Evolutionary conservation across 2,888 invertebrate genomes (phyloP), one percentile per base, ranked within the genome.

Genomic region (Atherix ibis): DNA sequence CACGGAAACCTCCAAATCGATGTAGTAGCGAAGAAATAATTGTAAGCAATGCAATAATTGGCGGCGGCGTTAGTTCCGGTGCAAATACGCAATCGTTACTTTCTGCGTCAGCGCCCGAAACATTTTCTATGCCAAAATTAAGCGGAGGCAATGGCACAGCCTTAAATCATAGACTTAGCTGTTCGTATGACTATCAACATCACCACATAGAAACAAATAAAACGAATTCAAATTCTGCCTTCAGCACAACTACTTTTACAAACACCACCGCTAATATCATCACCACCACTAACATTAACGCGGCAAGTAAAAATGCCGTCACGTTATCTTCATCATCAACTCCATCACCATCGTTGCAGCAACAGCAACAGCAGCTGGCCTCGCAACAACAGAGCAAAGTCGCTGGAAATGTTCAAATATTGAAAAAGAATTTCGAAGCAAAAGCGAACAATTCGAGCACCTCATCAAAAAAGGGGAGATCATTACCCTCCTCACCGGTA

Each of bases 371-470:
- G 10, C 22, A 8, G 22, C 22, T 22, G 6, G 22, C 22, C 6
- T 8, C 22, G 22, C 6, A 6, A 10, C 15, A 56, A 50, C 28
- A 57, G 56, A 41, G 49, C 55, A 60, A 54, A 42, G 52, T 69
- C 38, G 68, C 71, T 27, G 84, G 87, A 18, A 77, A 80, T 54
- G 88, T 88, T 45, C 76, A 76, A 66, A 82, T 78, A 66, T 71
- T 87, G 46, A 84, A 84, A 59, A 79, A 79, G 55, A 87, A 83
- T 57, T 87, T 88, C 57, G 88, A 89, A 65, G 85, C 87, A 33
- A 80, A 80, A 55, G 58, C 58, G 29, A n/a, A n/a, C n/a, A 35
- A 38, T 34, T 22, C 32, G 25, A 36, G 26, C 59, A 57, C 49
- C 14, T 13, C 15, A 5, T 27, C 58, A 43, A 48, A 54, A 41